Base-by-base conservation (phyloP, 2,888 invertebrate genomes). In the Malthinus seriepunctatus region DNA sequence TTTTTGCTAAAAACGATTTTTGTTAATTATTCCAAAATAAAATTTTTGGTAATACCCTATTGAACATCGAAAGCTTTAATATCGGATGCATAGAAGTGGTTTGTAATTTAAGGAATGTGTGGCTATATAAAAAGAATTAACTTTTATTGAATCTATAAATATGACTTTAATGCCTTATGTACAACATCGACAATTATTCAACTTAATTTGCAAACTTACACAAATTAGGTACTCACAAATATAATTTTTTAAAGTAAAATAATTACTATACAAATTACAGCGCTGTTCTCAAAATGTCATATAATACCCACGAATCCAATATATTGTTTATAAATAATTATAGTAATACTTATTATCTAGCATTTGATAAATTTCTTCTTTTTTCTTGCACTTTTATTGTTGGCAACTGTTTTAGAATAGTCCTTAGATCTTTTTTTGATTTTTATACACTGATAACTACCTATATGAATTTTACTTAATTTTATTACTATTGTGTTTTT, bases 91-190 rank as follows among this genome's bases (percentile, higher is more conserved):
- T 5, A 23, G 23, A 23, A 2, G 23, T 3, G 23, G 23, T 23
- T 23, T 23, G 23, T n/a, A 23, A 23, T 23, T 23, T 23, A 23
- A 23, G 23, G 23, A 23, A 3, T 23, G 35, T 3, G 35, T 10
- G 2, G 35, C n/a, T n/a, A 10, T 3, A 35, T 7, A 35, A 35
- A 35, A 10, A 10, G n/a, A 35, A 35, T 5, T 35, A 35, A 4
- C 3, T 14, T 23, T n/a, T 39, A 50, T 58, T 64, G 65, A 67
- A 66, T 72, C 73, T 75, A 74, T 74, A 74, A 75, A 75, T 70
- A 72, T 73, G 73, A 70, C 67, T 76, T 74, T 74, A 74, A 73
- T 75, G 72, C 73, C 69, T 69, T 75, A 75, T 76, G 71, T 74
- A 76, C 76, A 76, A 76, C 76, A 76, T 69, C 70, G 74, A 75